phyloP scores from a whole-genome alignment of 2,888 invertebrate genomes.

The Parthenolecanium corni region DNA sequence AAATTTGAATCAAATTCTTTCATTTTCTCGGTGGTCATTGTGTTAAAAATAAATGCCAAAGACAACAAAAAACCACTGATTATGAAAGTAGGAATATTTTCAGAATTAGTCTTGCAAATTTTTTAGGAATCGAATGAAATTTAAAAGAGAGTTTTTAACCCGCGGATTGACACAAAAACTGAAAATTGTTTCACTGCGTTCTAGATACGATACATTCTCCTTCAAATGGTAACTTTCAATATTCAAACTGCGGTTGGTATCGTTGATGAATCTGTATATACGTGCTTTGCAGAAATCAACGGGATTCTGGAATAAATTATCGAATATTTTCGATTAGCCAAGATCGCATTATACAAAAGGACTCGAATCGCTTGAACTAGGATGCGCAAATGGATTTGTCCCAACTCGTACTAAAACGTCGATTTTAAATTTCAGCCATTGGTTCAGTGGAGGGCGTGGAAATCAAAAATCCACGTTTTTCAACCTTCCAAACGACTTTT shows the following conservation, averaged over 20 bases:
- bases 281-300: conserved; percentile 6
- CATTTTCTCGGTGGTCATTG: too few species aligned
- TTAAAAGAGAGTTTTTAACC: conserved; percentile 44
- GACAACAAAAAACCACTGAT: too few species aligned
- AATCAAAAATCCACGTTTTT: too few species aligned
- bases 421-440: not conserved
- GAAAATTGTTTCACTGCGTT: not conserved
- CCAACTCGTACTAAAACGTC: not conserved
- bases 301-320: conserved; percentile 1
- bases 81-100: too few species aligned
- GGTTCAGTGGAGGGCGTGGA: not conserved
- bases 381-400: too few species aligned
- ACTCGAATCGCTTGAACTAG: too few species aligned
- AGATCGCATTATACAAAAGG: too few species aligned
- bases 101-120: conserved; percentile 1
- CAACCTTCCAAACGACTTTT: too few species aligned
- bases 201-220: conserved; percentile 1
- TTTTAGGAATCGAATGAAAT: conserved; percentile 44
- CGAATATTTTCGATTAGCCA: too few species aligned
- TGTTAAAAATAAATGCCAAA: too few species aligned
- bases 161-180: conserved; percentile 36
- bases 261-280: conserved; percentile 13
- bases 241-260: conserved; percentile 10
- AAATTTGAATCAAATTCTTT: not conserved
- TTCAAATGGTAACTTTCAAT: conserved; percentile 5